A percentile compares a stretch with the other conserved stretches of the same genome.
phyloP scores from a whole-genome alignment of 2,113 vertebrate species.

The Vireo altiloquus region DNA sequence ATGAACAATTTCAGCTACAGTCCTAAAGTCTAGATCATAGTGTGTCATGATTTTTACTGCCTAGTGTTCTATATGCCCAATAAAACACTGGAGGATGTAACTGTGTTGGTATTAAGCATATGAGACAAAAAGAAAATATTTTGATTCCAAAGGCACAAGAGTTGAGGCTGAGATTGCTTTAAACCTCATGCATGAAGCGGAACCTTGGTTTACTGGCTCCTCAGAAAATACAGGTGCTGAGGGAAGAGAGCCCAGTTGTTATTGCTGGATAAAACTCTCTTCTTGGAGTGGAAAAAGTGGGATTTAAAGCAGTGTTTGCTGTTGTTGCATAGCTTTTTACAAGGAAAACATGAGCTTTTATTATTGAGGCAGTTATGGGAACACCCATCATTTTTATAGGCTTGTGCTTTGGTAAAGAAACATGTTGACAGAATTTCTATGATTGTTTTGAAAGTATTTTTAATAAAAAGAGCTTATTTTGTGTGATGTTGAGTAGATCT shows the following conservation, averaged over 20 bases:
- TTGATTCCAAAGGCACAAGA: background rate
- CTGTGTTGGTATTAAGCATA: background rate
- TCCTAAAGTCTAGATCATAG: background rate
- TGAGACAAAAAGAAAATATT: background rate
- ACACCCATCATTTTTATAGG: background rate
- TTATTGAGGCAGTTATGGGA: background rate
- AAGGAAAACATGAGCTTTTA: background rate
- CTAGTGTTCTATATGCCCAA: background rate
- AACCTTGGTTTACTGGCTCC: background rate
- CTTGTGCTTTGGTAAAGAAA: background rate
- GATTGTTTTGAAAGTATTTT: background rate
- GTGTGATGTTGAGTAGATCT: background rate
- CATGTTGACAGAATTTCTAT: background rate
- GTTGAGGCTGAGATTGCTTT: background rate
- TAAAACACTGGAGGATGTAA: background rate
- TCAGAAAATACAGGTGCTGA: conserved; percentile 35
- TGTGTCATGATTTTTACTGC: background rate
- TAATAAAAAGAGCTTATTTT: background rate
- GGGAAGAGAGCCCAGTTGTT: background rate
- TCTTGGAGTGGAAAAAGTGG: background rate
- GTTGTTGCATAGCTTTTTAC: background rate
- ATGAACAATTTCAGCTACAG: background rate
- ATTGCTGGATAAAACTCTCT: background rate
- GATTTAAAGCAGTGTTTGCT: background rate
- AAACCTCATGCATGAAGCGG: background rate